These are phyloP conservation scores for Aquatica leii DNA, from an alignment of 2,888 invertebrate genomes.

Conservation along the genomic window DNA sequence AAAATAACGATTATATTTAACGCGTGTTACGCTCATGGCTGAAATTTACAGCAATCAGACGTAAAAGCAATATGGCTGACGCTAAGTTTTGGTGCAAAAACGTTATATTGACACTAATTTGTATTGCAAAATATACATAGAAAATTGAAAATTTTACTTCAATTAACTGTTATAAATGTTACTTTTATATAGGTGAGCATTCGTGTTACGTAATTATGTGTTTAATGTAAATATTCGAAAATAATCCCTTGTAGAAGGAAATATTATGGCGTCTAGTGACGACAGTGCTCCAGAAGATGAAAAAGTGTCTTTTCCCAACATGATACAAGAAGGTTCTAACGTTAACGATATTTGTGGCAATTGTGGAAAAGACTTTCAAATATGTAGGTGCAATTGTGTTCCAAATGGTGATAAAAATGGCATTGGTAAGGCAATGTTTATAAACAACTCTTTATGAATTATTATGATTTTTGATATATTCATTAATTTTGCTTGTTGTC, in stretches of 20 bases:
- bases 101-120: conserved; percentile 23
- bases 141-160: conserved; percentile 6
- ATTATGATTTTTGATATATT: neutral
- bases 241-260: conserved; percentile 24
- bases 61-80: conserved; percentile 23
- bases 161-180: conserved; percentile 16
- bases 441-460: conserved; percentile 28
- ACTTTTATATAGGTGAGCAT: conserved; percentile 15
- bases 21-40: conserved; percentile 28
- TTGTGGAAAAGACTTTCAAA: neutral
- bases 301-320: conserved; percentile 23
- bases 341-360: conserved; percentile 16
- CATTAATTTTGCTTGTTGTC: no score
- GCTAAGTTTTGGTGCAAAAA: conserved; percentile 24
- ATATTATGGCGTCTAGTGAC: conserved; percentile 42
- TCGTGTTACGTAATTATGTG: neutral
- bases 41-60: conserved; percentile 17
- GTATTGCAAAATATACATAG: neutral
- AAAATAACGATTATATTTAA: neutral
- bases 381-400: conserved; percentile 29
- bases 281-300: conserved; percentile 36
- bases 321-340: conserved; percentile 8
- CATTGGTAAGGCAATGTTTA: conserved; percentile 38
- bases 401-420: conserved; percentile 36
- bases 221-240: neutral